Percentiles rank a stretch among this genome's conserved stretches.
These are phyloP conservation scores for Petrolisthes manimaculis DNA, from an alignment of 2,888 invertebrate genomes.

Conservation along the genomic window DNA sequence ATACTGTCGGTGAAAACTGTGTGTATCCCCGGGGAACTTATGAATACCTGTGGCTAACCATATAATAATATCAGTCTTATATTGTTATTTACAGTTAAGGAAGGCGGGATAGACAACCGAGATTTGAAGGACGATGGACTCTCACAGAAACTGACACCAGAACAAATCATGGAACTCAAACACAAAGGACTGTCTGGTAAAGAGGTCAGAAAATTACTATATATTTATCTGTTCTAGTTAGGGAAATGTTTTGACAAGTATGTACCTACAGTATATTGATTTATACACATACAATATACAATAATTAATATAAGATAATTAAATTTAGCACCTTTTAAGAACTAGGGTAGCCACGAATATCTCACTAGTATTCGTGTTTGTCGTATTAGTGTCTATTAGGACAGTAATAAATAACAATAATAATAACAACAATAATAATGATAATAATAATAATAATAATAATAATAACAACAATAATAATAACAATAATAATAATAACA, in stretches of 20 bases:
- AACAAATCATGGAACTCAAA: slow-evolving; percentile 71
- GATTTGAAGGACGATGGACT: slow-evolving; percentile 70
- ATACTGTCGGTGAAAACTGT: neutral
- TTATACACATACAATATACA: too few relatives aligned
- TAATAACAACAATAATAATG: neutral
- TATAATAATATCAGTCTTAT: neutral
- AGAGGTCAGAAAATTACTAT: slow-evolving; percentile 65
- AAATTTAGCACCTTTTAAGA: too few relatives aligned
- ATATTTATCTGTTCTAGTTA: too few relatives aligned
- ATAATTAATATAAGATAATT: too few relatives aligned
- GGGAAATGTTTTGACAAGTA: too few relatives aligned
- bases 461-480: neutral
- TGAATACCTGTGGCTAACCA: neutral
- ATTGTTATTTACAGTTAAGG: slow-evolving; percentile 20
- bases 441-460: neutral
- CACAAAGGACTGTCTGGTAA: slow-evolving; percentile 70
- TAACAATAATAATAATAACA: neutral
- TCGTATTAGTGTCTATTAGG: too few relatives aligned
- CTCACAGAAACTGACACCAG: slow-evolving; percentile 71
- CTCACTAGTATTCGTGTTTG: neutral
- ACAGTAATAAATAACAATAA: neutral
- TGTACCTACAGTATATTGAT: too few relatives aligned
- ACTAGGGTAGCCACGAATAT: too few relatives aligned
- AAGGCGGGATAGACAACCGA: slow-evolving; percentile 70
- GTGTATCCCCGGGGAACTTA: neutral